These are phyloP conservation scores for Nothobranchius furzeri DNA, from an alignment of 2,113 vertebrate species.

Conservation along the genomic window DNA sequence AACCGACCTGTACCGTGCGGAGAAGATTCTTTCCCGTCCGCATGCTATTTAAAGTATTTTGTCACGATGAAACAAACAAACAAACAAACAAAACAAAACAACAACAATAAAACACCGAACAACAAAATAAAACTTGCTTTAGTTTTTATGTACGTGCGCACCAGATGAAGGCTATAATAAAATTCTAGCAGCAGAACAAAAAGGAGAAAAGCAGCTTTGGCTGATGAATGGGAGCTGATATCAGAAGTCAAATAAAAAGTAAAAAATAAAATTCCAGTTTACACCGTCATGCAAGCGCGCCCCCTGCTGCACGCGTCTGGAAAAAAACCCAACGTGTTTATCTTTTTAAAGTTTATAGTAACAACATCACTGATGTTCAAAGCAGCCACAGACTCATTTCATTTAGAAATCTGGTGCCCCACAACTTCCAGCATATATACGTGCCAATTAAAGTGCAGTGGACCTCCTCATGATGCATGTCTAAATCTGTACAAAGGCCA, in stretches of 20 bases:
- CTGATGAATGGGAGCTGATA: not conserved
- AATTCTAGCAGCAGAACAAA: not conserved
- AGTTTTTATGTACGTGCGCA: too few species aligned
- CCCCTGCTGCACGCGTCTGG: slow-evolving; percentile 32
- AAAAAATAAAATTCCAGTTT: not conserved
- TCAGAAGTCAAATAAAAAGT: not conserved
- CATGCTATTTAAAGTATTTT: not conserved
- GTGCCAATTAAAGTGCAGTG: too few species aligned
- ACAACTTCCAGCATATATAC: slow-evolving; percentile 11
- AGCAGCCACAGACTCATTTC: slow-evolving; percentile 15
- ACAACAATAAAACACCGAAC: too few species aligned
- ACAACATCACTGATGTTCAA: slow-evolving; percentile 2
- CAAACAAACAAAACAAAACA: not conserved
- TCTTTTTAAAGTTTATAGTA: slow-evolving; percentile 13
- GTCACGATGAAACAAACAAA: not conserved
- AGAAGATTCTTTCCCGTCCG: not conserved
- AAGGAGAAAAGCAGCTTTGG: not conserved
- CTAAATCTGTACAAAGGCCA: slow-evolving; percentile 26
- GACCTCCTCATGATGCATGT: slow-evolving; percentile 25
- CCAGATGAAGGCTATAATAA: not conserved
- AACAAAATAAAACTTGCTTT: too few species aligned
- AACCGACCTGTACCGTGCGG: slow-evolving; percentile 33
- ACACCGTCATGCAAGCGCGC: not conserved
- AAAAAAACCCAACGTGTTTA: slow-evolving; percentile 42
- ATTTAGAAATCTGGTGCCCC: slow-evolving; percentile 4